phyloP scores from a whole-genome alignment of 2,797 vertebrate species.

The Pseudochromis fuscus region DNA sequence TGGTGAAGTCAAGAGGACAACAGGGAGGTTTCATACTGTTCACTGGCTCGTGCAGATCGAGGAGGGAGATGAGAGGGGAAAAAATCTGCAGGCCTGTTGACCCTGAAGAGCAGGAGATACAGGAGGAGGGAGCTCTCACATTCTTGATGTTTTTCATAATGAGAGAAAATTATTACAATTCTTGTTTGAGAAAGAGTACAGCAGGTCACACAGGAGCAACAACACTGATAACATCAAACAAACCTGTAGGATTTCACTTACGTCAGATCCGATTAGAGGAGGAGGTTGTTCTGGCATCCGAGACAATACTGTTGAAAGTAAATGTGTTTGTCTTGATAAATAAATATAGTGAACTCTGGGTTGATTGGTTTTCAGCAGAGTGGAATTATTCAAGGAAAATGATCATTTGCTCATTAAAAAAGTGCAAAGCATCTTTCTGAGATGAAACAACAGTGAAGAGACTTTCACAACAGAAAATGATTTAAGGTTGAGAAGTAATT shows the following conservation, averaged over 20 bases:
- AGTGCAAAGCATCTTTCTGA: background rate
- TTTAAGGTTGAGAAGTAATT: too few relatives aligned
- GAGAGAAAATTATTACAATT: background rate
- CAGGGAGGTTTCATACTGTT: conserved; percentile 3
- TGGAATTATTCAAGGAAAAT: background rate
- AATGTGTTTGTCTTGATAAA: background rate
- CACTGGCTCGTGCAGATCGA: background rate
- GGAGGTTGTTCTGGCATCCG: background rate
- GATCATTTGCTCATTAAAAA: background rate
- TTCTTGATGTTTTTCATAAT: background rate
- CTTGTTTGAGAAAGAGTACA: background rate
- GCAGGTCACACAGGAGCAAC: too few relatives aligned
- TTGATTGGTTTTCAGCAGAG: background rate
- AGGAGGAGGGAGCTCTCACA: background rate
- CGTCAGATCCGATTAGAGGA: background rate
- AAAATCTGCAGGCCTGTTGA: background rate
- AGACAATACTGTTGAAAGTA: background rate
- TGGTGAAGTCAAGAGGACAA: background rate
- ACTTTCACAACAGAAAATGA: too few relatives aligned
- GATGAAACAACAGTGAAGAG: background rate
- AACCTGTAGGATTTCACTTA: background rate
- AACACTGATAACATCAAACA: background rate
- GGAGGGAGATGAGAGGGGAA: background rate
- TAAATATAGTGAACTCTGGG: background rate
- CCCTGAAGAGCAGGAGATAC: background rate